Evolutionary conservation across 2,113 vertebrate genomes (phyloP).

Genomic region (Xiphophorus maculatus): DNA sequence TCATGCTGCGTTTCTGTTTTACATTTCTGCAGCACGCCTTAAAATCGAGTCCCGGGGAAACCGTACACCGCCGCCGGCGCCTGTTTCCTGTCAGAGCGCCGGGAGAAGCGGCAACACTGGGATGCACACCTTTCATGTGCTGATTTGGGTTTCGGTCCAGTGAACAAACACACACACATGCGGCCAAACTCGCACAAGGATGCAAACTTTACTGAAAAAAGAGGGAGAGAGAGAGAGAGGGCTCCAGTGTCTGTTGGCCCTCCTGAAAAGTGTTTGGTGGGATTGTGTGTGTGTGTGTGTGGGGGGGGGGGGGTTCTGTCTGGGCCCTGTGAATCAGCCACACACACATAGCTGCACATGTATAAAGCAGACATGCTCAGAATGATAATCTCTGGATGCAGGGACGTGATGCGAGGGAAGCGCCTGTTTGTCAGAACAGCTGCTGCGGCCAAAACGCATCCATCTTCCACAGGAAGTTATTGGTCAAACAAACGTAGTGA

Average conservation of each 20-base stretch:
- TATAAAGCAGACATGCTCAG: slow-evolving; percentile 37
- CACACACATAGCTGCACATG: slow-evolving; percentile 43
- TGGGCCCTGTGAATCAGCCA: slow-evolving; percentile 67
- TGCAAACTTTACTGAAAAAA: slow-evolving; percentile 33
- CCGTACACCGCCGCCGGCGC: slow-evolving; percentile 50
- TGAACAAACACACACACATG: slow-evolving; percentile 29
- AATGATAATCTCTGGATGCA: slow-evolving; percentile 57
- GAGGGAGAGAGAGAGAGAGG: neutral
- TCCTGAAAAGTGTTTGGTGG: slow-evolving; percentile 61
- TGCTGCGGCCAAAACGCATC: slow-evolving; percentile 64
- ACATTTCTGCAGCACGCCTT: slow-evolving; percentile 61
- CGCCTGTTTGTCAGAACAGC: slow-evolving; percentile 64
- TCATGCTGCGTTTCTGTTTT: slow-evolving; percentile 61
- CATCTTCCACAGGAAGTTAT: slow-evolving; percentile 73
- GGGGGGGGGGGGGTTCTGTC: slow-evolving; percentile 36
- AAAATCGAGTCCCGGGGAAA: slow-evolving; percentile 63
- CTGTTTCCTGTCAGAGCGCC: slow-evolving; percentile 72
- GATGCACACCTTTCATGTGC: slow-evolving; percentile 76
- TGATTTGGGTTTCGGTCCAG: slow-evolving; percentile 48
- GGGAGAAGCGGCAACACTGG: slow-evolving; percentile 61
- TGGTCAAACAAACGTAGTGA: slow-evolving; percentile 69
- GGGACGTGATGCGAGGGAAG: slow-evolving; percentile 52
- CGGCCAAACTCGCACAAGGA: slow-evolving; percentile 27
- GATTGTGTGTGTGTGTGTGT: neutral
- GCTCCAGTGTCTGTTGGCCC: slow-evolving; percentile 55